phyloP scores from a whole-genome alignment of 2,888 invertebrate genomes.

The Idaea straminata region DNA sequence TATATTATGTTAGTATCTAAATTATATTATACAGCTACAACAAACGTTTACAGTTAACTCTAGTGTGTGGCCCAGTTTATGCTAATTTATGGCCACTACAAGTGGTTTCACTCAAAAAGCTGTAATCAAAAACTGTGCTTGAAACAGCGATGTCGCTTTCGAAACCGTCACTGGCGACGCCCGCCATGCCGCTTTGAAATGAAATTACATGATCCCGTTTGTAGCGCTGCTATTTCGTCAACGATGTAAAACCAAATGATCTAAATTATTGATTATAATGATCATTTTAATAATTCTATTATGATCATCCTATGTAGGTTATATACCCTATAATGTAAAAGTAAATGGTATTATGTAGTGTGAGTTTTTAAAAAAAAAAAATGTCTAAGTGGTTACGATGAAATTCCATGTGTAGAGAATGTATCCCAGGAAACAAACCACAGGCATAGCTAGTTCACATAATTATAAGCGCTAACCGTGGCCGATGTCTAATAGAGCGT shows the following conservation, averaged over 20 bases:
- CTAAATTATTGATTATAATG: too few species aligned
- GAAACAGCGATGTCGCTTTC: slow-evolving; percentile 28
- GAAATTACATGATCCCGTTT: slow-evolving; percentile 11
- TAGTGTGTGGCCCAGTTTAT: neutral
- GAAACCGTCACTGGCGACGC: slow-evolving; percentile 21
- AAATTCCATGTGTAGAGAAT: neutral
- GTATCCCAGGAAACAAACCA: neutral
- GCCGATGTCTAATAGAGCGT: slow-evolving; percentile 24
- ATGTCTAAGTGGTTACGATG: neutral
- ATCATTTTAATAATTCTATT: too few species aligned
- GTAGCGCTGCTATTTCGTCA: neutral
- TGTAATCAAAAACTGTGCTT: slow-evolving; percentile 22
- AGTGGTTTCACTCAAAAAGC: slow-evolving; percentile 24
- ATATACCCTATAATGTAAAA: too few species aligned
- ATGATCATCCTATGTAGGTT: too few species aligned
- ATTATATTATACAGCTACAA: slow-evolving; percentile 8
- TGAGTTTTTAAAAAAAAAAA: too few species aligned
- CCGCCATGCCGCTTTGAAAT: slow-evolving; percentile 6
- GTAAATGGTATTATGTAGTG: too few species aligned
- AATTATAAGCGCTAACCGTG: slow-evolving; percentile 13
- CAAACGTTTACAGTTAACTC: neutral
- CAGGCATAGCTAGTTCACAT: neutral
- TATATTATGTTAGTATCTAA: neutral
- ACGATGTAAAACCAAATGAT: too few species aligned
- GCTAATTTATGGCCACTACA: slow-evolving; percentile 9